Conservation (phyloP, 2,113 vertebrate species). For the Limnothrissa miodon region DNA sequence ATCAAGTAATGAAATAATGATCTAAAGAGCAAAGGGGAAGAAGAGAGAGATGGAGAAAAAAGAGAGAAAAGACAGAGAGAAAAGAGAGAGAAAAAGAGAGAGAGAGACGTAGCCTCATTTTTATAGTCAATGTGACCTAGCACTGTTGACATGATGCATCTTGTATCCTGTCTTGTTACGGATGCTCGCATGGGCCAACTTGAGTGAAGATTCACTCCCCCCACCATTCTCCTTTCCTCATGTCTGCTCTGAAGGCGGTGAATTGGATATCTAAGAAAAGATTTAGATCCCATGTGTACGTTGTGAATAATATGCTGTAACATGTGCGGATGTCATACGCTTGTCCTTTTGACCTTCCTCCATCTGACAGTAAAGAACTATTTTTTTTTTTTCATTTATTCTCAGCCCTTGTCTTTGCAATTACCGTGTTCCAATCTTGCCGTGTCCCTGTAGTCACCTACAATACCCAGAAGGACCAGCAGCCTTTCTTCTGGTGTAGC, state of each 20-base stretch:
- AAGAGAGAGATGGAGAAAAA: constrained; percentile 11
- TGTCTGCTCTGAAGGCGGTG: constrained; percentile 44
- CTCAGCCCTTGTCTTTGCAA: constrained; percentile 76
- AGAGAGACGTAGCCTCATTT: constrained; percentile 42
- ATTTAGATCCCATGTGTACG: constrained; percentile 65
- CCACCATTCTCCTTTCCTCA: constrained; percentile 50
- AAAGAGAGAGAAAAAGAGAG: background rate
- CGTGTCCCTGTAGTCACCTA: constrained; percentile 73
- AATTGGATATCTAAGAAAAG: constrained; percentile 73
- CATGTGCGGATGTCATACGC: constrained; percentile 68
- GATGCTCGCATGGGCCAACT: constrained; percentile 49
- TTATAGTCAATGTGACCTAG: constrained; percentile 60
- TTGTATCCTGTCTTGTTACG: constrained; percentile 61
- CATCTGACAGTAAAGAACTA: constrained; percentile 70
- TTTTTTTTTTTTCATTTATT: constrained; percentile 65
- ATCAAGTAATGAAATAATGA: constrained; percentile 74
- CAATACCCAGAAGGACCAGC: constrained; percentile 74
- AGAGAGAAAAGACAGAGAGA: constrained; percentile 32
- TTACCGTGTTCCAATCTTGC: constrained; percentile 77
- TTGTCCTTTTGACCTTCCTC: constrained; percentile 76
- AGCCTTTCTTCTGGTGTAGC: constrained; percentile 71
- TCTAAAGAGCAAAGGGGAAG: constrained; percentile 35
- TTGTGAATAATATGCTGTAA: constrained; percentile 71
- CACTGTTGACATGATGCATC: constrained; percentile 62
- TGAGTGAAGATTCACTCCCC: constrained; percentile 63